These are phyloP conservation scores for Drosophila putrida DNA, from an alignment of 2,888 invertebrate genomes.

Conservation along the genomic window DNA sequence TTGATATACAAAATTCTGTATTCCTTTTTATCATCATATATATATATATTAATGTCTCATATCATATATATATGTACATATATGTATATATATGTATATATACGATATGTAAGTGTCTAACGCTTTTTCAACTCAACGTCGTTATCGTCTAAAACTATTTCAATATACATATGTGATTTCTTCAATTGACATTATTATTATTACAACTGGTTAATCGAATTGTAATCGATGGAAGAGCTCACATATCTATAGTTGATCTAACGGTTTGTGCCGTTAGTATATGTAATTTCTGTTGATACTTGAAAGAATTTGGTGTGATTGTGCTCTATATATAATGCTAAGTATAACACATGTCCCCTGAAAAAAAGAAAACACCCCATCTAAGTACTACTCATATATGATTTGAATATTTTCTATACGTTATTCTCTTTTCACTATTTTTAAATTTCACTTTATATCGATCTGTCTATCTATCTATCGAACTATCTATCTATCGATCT, in stretches of 20 bases:
- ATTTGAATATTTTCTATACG: not conserved
- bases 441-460: not conserved
- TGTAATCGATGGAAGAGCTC: conserved; percentile 12
- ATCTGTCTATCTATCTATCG: conserved; percentile 20
- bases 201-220: not conserved
- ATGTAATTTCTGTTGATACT: conserved; percentile 14
- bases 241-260: conserved; percentile 20
- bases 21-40: not conserved
- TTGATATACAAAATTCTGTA: conserved; percentile 12
- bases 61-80: conserved; percentile 14
- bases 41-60: conserved; percentile 4
- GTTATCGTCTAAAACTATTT: conserved; percentile 32
- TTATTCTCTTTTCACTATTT: not conserved
- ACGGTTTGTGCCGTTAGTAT: conserved; percentile 32
- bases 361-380: not conserved
- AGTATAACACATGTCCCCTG: conserved; percentile 1
- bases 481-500: conserved; percentile 12
- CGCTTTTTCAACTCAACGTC: conserved; percentile 29
- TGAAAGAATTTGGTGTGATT: conserved; percentile 39
- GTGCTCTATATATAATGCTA: conserved; percentile 40
- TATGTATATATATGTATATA: conserved; percentile 8
- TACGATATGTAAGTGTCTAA: conserved; percentile 32
- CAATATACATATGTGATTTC: conserved; percentile 9
- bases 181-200: conserved; percentile 8
- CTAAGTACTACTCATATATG: not conserved